phyloP scores from a whole-genome alignment of 2,888 invertebrate genomes.

The Harmothoe impar region DNA sequence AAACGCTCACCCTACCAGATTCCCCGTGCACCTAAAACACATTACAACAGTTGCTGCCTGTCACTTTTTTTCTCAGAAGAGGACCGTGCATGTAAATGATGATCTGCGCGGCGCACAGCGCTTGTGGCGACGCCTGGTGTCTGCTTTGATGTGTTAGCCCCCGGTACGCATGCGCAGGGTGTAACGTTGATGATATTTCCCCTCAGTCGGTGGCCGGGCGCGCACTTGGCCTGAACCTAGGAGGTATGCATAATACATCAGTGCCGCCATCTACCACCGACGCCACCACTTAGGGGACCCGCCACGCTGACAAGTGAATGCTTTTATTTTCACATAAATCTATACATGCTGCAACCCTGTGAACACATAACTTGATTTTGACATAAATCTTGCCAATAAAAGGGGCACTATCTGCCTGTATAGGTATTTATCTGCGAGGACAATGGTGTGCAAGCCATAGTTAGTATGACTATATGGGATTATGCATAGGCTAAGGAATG shows the following conservation, averaged over 20 bases:
- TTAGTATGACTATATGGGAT: background rate
- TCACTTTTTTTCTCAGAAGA: conserved; percentile 47
- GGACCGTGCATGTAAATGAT: conserved; percentile 47
- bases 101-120: conserved; percentile 10
- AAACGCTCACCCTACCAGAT: conserved; percentile 15
- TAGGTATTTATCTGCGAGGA: conserved; percentile 16
- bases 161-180: background rate
- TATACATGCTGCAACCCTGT: conserved; percentile 36
- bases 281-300: conserved; percentile 46
- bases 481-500: background rate
- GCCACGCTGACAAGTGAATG: conserved; percentile 32
- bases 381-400: conserved; percentile 36
- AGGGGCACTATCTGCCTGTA: background rate
- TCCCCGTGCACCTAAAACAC: conserved; percentile 42
- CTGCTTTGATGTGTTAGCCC: conserved; percentile 44
- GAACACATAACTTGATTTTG: conserved; percentile 31
- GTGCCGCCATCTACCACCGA: background rate
- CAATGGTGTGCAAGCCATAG: background rate
- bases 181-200: conserved; percentile 33
- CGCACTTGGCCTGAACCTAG: conserved; percentile 28
- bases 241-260: conserved; percentile 47
- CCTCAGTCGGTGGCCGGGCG: background rate
- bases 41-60: conserved; percentile 48
- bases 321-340: conserved; percentile 58
- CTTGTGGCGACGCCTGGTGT: background rate